phyloP scores from a whole-genome alignment of 2,888 invertebrate genomes.

The Ariolimax columbianus region DNA sequence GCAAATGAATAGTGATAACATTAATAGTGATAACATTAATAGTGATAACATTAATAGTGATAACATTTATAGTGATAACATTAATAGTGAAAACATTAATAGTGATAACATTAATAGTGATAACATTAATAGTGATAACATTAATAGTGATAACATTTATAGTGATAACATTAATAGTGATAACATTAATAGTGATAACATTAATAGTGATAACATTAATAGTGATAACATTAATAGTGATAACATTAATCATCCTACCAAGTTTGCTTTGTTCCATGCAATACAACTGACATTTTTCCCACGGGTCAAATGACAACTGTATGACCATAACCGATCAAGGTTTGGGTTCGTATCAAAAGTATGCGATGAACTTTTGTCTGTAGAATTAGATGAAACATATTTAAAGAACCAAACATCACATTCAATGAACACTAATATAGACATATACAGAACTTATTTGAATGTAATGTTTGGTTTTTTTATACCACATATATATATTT shows the following conservation, averaged over 20 bases:
- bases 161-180: too few species aligned
- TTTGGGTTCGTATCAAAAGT: slow-evolving; percentile 71
- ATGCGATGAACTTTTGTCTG: not conserved
- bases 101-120: too few species aligned
- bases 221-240: too few species aligned
- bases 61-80: too few species aligned
- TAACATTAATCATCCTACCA: slow-evolving; percentile 62
- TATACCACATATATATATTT: not conserved
- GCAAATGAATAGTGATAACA: too few species aligned
- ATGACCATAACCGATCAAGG: slow-evolving; percentile 77
- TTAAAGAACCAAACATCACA: not conserved
- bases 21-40: too few species aligned
- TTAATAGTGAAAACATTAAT: too few species aligned
- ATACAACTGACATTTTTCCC: slow-evolving; percentile 77
- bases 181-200: too few species aligned
- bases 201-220: too few species aligned
- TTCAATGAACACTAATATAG: not conserved
- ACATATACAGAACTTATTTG: not conserved
- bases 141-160: too few species aligned
- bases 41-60: too few species aligned
- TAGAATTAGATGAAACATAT: not conserved
- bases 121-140: too few species aligned
- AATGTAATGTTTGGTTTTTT: not conserved
- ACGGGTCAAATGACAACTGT: slow-evolving; percentile 73
- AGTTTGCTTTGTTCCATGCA: slow-evolving; percentile 77